Conservation (phyloP, 2,888 invertebrate species). For the Escarpia spicata region DNA sequence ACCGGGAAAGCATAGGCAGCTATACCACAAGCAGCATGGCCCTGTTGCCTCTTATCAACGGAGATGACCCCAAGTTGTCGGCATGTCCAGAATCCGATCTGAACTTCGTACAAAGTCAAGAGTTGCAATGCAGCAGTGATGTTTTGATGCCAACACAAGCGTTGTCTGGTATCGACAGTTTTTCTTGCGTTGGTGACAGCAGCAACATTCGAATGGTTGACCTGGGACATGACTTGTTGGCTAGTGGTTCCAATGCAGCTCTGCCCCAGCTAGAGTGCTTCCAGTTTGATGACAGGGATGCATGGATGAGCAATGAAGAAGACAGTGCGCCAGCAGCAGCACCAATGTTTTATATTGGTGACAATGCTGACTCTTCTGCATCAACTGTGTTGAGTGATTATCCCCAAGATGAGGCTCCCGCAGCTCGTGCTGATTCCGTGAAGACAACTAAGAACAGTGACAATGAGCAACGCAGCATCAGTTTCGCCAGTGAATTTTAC, state of each 20-base stretch:
- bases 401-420: not conserved
- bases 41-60: not conserved
- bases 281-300: constrained; percentile 6
- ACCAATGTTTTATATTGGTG: constrained; percentile 6
- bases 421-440: not conserved
- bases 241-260: constrained; percentile 10
- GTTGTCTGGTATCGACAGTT: not conserved
- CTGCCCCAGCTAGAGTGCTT: not conserved
- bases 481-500: not conserved
- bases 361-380: not conserved
- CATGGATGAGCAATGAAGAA: not conserved
- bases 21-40: not conserved
- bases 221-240: constrained; percentile 6
- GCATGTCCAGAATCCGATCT: not conserved
- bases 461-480: not conserved
- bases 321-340: not conserved
- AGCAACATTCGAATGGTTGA: not conserved
- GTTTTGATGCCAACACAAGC: not conserved
- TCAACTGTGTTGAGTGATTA: not conserved
- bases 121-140: not conserved
- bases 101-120: not conserved
- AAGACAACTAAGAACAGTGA: not conserved
- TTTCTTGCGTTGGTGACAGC: not conserved
- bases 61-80: not conserved
- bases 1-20: constrained; percentile 10